Evolutionary conservation across 2,888 invertebrate species (phyloP).

Genomic region (Apamea anceps): DNA sequence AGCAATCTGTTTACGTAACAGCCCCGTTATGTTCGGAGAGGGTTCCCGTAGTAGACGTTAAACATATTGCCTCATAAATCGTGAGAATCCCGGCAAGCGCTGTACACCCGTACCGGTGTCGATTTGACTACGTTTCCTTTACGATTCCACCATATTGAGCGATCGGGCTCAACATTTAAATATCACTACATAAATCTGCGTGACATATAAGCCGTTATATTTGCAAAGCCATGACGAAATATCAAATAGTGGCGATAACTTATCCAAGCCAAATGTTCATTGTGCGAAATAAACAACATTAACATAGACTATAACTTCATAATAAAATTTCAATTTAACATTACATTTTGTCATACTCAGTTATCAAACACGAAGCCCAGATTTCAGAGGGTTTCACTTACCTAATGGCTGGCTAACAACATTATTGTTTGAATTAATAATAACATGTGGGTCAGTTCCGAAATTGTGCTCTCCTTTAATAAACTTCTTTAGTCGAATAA

Average conservation of each 20-base stretch:
- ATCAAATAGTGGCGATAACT: constrained; percentile 48
- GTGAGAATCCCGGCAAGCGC: constrained; percentile 88
- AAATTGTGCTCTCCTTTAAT: constrained; percentile 10
- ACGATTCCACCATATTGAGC: constrained; percentile 85
- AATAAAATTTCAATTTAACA: constrained; percentile 34
- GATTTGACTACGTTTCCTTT: constrained; percentile 89
- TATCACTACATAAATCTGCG: constrained; percentile 66
- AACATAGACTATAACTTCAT: constrained; percentile 23
- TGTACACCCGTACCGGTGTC: constrained; percentile 86
- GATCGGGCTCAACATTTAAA: constrained; percentile 77
- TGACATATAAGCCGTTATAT: constrained; percentile 55
- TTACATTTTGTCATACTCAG: constrained; percentile 31
- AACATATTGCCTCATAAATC: constrained; percentile 91
- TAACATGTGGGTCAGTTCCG: constrained; percentile 26
- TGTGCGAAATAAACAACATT: constrained; percentile 47
- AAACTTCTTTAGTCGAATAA: constrained; percentile 8
- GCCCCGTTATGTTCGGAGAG: constrained; percentile 89
- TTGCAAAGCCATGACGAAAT: constrained; percentile 47
- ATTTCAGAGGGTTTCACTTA: constrained; percentile 51
- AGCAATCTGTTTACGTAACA: constrained; percentile 90
- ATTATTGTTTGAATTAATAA: constrained; percentile 52
- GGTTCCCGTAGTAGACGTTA: constrained; percentile 89
- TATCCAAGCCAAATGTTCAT: constrained; percentile 17
- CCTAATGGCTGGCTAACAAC: constrained; percentile 48
- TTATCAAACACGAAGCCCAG: constrained; percentile 41